Base-by-base conservation (phyloP, 1,140 invertebrate genomes). In the Papilio helenus region DNA sequence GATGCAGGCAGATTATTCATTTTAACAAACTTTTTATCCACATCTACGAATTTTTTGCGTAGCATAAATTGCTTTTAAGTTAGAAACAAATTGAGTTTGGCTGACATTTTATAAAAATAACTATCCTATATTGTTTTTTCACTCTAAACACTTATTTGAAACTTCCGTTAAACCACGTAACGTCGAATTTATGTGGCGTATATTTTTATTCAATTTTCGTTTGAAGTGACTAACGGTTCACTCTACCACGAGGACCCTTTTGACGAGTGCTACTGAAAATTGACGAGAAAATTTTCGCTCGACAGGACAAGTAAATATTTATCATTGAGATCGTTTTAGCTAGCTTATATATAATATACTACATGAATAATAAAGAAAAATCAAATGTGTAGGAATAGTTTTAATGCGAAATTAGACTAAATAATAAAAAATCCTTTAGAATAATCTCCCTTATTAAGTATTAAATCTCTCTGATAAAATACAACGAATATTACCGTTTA, bases 151-250 rank as follows among this genome's bases (percentile, higher is more conserved):
- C 61, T 16, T 26, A 26, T 65, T 65, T 68, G 26, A 68, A 68
- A 68, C 61, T 29, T 68, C 61, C 12, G 61, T 68, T 29, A 68
- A 34, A 34, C 23, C 61, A 68, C 12, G 61, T 68, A 29, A 26
- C 23, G 61, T 29, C 14, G 61, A 29, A 68, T 68, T 68, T 68
- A 68, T 68, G 26, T 68, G 26, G 61, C 61, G 61, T 68, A 68
- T 72, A 72, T 72, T 46, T 74, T 74, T 74, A 74, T 74, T 74
- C 72, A 44, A 74, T 44, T 74, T 74, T 23, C 72, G 72, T 49
- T 49, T 74, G 72, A 74, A 74, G 72, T 74, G 72, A 74, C 72
- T 74, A 74, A 46, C 72, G 44, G 72, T 49, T 49, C 72, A 74
- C 72, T 39, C 44, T 74, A 23, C 16, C 42, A 74, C 72, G 39